Conservation (phyloP, 2,888 invertebrate genomes). For the Minunthozetes semirufus region DNA sequence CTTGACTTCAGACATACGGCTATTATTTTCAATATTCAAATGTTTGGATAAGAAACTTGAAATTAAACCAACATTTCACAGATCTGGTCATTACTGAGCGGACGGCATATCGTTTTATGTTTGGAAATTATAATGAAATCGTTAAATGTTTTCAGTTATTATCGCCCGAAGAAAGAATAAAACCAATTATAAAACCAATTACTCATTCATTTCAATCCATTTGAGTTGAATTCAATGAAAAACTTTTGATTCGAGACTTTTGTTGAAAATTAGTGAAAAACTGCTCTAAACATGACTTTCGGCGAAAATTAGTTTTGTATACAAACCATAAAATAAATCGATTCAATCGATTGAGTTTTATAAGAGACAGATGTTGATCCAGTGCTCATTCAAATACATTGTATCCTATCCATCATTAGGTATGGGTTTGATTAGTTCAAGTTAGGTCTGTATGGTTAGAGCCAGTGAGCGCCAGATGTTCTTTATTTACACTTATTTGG, state of each 20-base stretch:
- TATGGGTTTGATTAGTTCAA: constrained; percentile 8
- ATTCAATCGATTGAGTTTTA: neutral
- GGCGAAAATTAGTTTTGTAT: too few species aligned
- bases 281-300: too few species aligned
- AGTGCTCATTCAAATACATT: neutral
- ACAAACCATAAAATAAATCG: too few species aligned
- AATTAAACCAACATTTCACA: neutral
- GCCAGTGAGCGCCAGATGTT: constrained; percentile 2
- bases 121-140: too few species aligned
- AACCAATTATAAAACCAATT: too few species aligned
- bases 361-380: constrained; percentile 3
- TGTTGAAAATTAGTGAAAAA: too few species aligned
- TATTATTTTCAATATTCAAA: neutral
- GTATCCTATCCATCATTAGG: constrained; percentile 5
- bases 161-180: too few species aligned
- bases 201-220: too few species aligned
- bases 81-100: neutral
- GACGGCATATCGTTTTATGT: neutral
- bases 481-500: neutral
- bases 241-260: too few species aligned
- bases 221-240: too few species aligned
- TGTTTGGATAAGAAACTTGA: neutral
- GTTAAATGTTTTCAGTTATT: too few species aligned
- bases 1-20: neutral
- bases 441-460: neutral